phyloP scores from a whole-genome alignment of 1,140 invertebrate genomes.

The Drosophila parvula region DNA sequence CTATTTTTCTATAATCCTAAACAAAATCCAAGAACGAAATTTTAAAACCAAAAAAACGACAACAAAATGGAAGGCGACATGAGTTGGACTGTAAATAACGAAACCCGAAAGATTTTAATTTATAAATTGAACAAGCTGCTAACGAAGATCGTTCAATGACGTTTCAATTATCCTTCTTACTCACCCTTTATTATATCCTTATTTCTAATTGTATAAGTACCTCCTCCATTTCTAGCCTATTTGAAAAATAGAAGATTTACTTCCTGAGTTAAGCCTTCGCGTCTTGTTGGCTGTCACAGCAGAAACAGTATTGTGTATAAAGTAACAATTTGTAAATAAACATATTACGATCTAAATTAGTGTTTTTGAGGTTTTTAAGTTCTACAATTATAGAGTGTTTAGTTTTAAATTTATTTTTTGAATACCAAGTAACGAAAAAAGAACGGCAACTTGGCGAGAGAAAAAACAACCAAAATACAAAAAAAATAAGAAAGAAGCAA shows the following conservation, averaged over 20 bases:
- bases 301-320: conserved; percentile 52
- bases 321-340: conserved; percentile 50
- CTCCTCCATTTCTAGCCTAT: conserved; percentile 25
- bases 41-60: conserved; percentile 56
- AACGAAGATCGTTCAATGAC: conserved; percentile 66
- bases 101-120: conserved; percentile 38
- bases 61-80: conserved; percentile 31
- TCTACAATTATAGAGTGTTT: conserved; percentile 28
- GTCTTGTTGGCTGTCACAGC: conserved; percentile 24
- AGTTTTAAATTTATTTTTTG: conserved; percentile 38
- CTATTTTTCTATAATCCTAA: conserved; percentile 77
- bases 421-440: conserved; percentile 23
- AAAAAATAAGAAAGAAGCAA: conserved; percentile 26
- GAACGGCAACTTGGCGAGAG: conserved; percentile 16
- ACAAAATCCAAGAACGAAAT: conserved; percentile 47
- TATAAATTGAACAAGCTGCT: conserved; percentile 16
- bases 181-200: conserved; percentile 12
- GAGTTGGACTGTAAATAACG: conserved; percentile 48
- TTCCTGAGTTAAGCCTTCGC: conserved; percentile 24
- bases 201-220: conserved; percentile 1
- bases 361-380: conserved; percentile 23
- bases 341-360: conserved; percentile 46
- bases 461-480: conserved; percentile 1
- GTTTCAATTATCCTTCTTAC: conserved; percentile 24
- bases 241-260: conserved; percentile 20